Evolutionary conservation across 1,140 invertebrate species (phyloP), one percentile per base, ranked within the genome.

Genomic region (Dendrolimus kikuchii): DNA sequence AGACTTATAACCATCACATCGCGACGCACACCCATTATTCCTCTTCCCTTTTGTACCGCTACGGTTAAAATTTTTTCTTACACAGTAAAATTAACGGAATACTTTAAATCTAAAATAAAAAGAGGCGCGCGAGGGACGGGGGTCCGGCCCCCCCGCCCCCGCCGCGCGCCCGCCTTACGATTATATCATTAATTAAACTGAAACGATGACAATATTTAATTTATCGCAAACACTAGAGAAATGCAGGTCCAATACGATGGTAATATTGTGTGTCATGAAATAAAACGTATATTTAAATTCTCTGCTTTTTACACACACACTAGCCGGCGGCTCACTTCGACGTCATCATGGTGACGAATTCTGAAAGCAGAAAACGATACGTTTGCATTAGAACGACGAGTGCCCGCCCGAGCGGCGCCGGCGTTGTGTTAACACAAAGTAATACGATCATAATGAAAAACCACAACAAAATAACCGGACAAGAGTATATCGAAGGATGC

Each of bases 301-400:
- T 86, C 84, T 81, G 74, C 81, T 81, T 84, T 88, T 78, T 88
- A 88, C 86, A 87, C 87, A 85, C 83, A 83, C 81, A 85, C 81
- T 81, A 77, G 69, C 74, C 78, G 76, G 66, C 74, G 71, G 79
- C 91, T 92, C 95, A 98, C 95, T 98, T 98, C 92, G 96, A 97
- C 92, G 96, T 98, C 96, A 98, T 98, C 96, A 98, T 98, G 90
- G 96, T 98, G 90, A 98, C 96, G 91, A 98, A 98, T 93, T 98
- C 96, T 97, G 93, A 49, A 95, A 93, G 23, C 42, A 78, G 88
- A 23, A 89, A 82, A 89, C 76, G 81, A 66, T 58, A 69, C 49
- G 9, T 4, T 23, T 36, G 36, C 51, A 70, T 80, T 70, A 81
- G 64, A 57, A 41, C 8, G 40, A 9, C 47, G 36, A 39, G 40